Percentiles rank a stretch among this genome's conserved stretches.
Evolutionary conservation across 1,140 invertebrate genomes (phyloP).

Genomic region (Liolophura sinensis): DNA sequence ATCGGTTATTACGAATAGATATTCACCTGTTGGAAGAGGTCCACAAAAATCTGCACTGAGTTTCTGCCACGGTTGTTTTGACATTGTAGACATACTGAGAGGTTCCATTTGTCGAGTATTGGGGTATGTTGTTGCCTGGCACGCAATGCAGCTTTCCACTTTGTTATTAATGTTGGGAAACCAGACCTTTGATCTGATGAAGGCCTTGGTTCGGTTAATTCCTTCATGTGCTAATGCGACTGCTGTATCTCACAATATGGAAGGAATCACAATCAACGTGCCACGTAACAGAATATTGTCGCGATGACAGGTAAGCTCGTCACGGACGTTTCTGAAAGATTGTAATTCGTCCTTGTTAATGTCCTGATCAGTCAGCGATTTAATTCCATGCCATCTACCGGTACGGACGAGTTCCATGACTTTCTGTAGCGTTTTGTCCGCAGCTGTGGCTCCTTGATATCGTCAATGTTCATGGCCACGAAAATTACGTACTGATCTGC

Average conservation of each 20-base stretch:
- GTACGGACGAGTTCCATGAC: not conserved
- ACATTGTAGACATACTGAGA: not conserved
- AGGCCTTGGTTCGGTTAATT: not conserved
- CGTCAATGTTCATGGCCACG: not conserved
- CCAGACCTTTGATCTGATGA: slow-evolving; percentile 9
- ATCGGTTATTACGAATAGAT: slow-evolving; percentile 25
- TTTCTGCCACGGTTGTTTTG: slow-evolving; percentile 1
- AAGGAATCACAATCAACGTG: too few species aligned
- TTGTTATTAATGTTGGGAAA: slow-evolving; percentile 8
- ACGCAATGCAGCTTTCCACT: too few species aligned
- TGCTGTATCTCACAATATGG: not conserved
- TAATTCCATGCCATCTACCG: not conserved
- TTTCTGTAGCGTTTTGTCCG: not conserved
- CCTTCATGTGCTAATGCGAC: slow-evolving; percentile 1
- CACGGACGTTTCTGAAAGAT: not conserved
- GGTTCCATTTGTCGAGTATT: not conserved
- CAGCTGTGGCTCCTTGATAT: not conserved
- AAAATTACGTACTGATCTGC: not conserved
- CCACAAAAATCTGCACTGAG: slow-evolving; percentile 10
- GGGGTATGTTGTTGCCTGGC: too few species aligned
- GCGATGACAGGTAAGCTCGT: not conserved
- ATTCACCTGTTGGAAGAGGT: slow-evolving; percentile 19
- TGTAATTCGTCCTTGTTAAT: not conserved
- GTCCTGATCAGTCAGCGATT: not conserved
- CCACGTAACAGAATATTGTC: too few species aligned